Conservation (phyloP, 2,888 invertebrate genomes). For the Hesperia comma region DNA sequence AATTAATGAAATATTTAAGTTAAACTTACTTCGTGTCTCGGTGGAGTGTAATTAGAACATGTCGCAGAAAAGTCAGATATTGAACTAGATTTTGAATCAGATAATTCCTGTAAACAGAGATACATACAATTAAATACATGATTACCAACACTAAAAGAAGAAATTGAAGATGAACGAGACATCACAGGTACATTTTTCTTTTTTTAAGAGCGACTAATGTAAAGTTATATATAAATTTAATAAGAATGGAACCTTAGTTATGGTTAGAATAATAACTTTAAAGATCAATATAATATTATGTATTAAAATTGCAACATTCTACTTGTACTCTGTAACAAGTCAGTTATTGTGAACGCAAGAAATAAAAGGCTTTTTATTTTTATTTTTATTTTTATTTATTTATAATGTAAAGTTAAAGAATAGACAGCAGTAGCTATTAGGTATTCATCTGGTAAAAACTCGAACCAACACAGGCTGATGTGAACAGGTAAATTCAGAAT, state of each 20-base stretch:
- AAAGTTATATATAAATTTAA: too few relatives aligned
- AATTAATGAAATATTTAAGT: too few relatives aligned
- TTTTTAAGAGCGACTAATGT: slow-evolving; percentile 41
- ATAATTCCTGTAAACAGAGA: slow-evolving; percentile 39
- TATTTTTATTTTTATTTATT: slow-evolving; percentile 39
- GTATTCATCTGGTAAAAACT: slow-evolving; percentile 39
- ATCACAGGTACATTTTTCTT: slow-evolving; percentile 40
- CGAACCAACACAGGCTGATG: slow-evolving; percentile 33
- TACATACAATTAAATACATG: slow-evolving; percentile 41
- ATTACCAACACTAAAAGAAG: slow-evolving; percentile 38
- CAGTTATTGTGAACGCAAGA: too few relatives aligned
- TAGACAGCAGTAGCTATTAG: slow-evolving; percentile 40
- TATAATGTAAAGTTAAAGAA: slow-evolving; percentile 41
- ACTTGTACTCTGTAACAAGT: too few relatives aligned
- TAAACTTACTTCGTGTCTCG: too few relatives aligned
- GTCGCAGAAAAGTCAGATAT: slow-evolving; percentile 37
- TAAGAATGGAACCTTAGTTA: too few relatives aligned
- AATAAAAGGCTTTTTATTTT: too few relatives aligned
- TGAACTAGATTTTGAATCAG: slow-evolving; percentile 36
- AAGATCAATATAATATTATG: too few relatives aligned
- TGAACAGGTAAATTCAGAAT: slow-evolving; percentile 27
- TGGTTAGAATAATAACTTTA: too few relatives aligned
- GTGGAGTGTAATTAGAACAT: slow-evolving; percentile 42
- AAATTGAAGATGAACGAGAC: slow-evolving; percentile 39
- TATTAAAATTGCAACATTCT: too few relatives aligned